Conservation (phyloP, 2,113 vertebrate genomes). For the Neofelis nebulosa region DNA sequence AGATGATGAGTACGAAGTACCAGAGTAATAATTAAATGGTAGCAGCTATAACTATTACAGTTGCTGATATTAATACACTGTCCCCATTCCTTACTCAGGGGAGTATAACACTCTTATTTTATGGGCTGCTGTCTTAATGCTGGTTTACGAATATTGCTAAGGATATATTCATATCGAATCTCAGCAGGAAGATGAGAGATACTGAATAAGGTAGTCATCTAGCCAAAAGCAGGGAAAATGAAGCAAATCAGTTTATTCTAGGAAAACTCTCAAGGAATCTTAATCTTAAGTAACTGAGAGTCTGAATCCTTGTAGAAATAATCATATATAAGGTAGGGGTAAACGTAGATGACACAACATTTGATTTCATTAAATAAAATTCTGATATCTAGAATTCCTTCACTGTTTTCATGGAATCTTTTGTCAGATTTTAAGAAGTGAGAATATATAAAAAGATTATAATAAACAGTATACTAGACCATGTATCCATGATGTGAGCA, state of each 20-base stretch:
- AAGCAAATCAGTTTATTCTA: not conserved
- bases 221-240: not conserved
- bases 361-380: conserved; percentile 41
- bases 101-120: not conserved
- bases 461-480: too few relatives aligned
- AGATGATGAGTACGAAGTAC: not conserved
- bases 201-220: not conserved
- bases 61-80: not conserved
- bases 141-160: not conserved
- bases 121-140: not conserved
- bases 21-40: not conserved
- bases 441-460: not conserved
- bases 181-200: not conserved
- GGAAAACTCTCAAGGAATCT: not conserved
- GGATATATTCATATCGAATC: not conserved
- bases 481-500: not conserved
- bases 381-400: not conserved
- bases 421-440: not conserved
- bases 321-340: not conserved
- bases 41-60: not conserved
- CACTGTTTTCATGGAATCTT: not conserved
- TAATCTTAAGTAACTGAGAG: not conserved
- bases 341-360: not conserved
- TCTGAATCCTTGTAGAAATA: not conserved
- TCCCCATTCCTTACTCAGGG: not conserved